Base-by-base conservation (phyloP, 2,113 vertebrate species). In the Lampris incognitus region DNA sequence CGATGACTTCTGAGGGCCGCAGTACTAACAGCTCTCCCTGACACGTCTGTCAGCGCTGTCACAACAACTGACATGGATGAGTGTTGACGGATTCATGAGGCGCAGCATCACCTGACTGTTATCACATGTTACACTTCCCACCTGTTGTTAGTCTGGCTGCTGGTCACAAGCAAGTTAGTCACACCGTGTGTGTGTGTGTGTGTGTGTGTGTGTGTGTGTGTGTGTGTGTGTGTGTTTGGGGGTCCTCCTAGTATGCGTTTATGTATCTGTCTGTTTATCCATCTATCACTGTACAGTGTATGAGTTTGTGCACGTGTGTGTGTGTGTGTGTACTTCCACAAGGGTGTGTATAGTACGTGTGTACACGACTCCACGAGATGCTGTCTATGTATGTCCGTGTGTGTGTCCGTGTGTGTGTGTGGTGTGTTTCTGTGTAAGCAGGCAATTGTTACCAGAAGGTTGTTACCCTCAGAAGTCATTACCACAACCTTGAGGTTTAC, bases 381-480 rank as follows among this genome's bases (percentile, higher is more conserved):
- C 24, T 11, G 9, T 60, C 52, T 60, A 63, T 49, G 66, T 51
- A 62, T 5, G 56, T 50, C 10, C 49, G 13, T 66, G 49, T 55
- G 5, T 69, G 54, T 59, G 66, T 66, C 41, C n/a, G n/a, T 54
- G 40, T 44, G 52, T 37, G 11, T 67, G 10, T 39, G n/a, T n/a
- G n/a, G 68, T 42, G 60, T 24, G 38, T 11, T 50, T 3, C 56
- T 2, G 24, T 40, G 56, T 13, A 36, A 69, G 76, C 77, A 69
- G 69, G 58, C 74, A 82, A 84, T 85, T 85, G 85, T 83, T 88
- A 88, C 80, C 87, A 89, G 90, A 85, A 87, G 84, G 81, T 87
- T 49, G 79, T 89, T 89, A 89, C 87, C 87, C 82, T 87, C 81
- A 78, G 78, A 78, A 90, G 87, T 87, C 81, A 73, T 84, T 88